Evolutionary conservation across 2,113 vertebrate genomes (phyloP).

Genomic region (Scomber japonicus): DNA sequence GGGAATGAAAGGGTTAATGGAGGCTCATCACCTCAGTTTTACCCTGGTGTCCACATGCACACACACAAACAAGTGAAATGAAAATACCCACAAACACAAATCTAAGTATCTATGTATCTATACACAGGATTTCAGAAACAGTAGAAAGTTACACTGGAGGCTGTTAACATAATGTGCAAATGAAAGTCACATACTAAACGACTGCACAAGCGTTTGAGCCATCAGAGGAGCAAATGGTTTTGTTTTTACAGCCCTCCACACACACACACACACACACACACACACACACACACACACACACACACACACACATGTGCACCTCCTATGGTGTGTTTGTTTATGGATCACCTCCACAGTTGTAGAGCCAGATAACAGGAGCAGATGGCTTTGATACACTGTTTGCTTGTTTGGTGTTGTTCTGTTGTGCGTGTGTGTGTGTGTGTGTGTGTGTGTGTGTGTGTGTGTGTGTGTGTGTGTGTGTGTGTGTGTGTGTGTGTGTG

Average conservation of each 20-base stretch:
- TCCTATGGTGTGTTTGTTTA: background rate
- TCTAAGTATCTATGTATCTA: background rate
- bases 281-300: too few species aligned
- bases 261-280: too few species aligned
- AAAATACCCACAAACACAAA: background rate
- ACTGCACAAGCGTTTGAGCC: background rate
- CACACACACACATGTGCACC: background rate
- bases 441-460: too few species aligned
- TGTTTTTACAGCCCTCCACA: background rate
- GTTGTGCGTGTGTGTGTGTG: background rate
- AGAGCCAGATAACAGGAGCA: background rate
- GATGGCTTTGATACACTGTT: constrained; percentile 1
- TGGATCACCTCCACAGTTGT: background rate
- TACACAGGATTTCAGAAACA: background rate
- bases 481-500: background rate
- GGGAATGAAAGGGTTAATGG: too few species aligned
- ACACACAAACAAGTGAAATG: too few species aligned
- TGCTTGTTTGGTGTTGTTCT: background rate
- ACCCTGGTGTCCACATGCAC: too few species aligned
- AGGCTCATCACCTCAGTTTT: too few species aligned
- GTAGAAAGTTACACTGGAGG: background rate
- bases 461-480: background rate
- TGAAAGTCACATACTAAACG: background rate
- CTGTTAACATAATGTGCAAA: background rate
- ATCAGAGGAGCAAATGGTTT: constrained; percentile 9